Conservation (phyloP, 2,113 vertebrate species). For the Penelope pileata region DNA sequence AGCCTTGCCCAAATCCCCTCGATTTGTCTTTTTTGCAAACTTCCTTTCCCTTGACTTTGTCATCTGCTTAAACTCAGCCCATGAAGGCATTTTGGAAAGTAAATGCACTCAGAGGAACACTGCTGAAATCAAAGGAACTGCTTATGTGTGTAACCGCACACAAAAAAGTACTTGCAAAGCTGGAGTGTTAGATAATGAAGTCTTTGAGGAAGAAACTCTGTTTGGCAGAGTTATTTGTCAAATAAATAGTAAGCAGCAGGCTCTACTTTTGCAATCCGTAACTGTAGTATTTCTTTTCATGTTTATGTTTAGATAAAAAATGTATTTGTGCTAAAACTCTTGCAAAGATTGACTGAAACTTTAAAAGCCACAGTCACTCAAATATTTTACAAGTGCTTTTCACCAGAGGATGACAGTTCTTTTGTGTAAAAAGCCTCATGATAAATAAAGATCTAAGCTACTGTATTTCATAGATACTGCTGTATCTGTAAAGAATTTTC, state of each 20-base stretch:
- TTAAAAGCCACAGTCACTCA: slow-evolving; percentile 5
- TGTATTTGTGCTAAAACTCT: neutral
- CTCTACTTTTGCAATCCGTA: neutral
- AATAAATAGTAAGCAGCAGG: slow-evolving; percentile 1
- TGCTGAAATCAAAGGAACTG: slow-evolving; percentile 14
- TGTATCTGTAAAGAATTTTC: neutral
- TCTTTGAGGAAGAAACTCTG: slow-evolving; percentile 30
- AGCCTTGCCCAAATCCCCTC: neutral
- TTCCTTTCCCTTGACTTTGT: neutral
- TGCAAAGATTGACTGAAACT: neutral
- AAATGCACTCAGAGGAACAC: neutral
- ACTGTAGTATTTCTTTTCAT: neutral
- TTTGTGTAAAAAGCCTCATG: neutral
- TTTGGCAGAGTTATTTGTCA: slow-evolving; percentile 31
- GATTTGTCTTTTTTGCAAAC: neutral
- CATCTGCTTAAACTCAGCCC: neutral
- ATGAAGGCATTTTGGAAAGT: slow-evolving; percentile 20
- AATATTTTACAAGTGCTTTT: slow-evolving; percentile 19
- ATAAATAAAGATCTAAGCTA: neutral
- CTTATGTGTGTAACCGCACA: neutral
- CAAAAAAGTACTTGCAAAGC: slow-evolving; percentile 12
- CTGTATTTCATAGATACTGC: neutral
- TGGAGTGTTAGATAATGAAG: slow-evolving; percentile 30
- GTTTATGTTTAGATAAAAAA: slow-evolving; percentile 41
- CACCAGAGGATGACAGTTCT: neutral